phyloP scores from a whole-genome alignment of 2,888 invertebrate genomes.

The Hylaea fasciaria region DNA sequence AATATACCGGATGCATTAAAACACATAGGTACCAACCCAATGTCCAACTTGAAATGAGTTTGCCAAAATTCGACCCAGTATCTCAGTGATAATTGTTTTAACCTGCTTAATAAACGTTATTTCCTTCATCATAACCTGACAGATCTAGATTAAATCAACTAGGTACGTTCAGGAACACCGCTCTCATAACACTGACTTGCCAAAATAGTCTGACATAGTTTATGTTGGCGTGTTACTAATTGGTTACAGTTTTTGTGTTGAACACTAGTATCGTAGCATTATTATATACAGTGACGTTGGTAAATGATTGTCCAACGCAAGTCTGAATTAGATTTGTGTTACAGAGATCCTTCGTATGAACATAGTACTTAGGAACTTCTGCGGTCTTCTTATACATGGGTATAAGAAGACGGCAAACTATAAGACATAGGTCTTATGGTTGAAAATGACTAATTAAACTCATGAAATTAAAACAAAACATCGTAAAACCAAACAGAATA shows the following conservation, averaged over 20 bases:
- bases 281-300: neutral
- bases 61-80: slow-evolving; percentile 13
- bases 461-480: too few relatives aligned
- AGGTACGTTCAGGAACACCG: slow-evolving; percentile 16
- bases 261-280: neutral
- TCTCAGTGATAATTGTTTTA: slow-evolving; percentile 21
- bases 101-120: slow-evolving; percentile 20
- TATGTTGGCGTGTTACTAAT: slow-evolving; percentile 7
- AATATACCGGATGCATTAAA: too few relatives aligned
- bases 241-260: neutral
- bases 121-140: slow-evolving; percentile 21
- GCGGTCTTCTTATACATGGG: too few relatives aligned
- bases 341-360: neutral
- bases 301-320: neutral
- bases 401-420: too few relatives aligned
- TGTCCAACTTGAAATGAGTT: slow-evolving; percentile 7
- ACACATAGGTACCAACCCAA: slow-evolving; percentile 1
- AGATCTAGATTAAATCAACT: slow-evolving; percentile 38
- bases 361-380: neutral
- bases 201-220: slow-evolving; percentile 19
- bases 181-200: slow-evolving; percentile 13
- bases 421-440: too few relatives aligned
- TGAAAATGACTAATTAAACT: too few relatives aligned
- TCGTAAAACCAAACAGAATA: too few relatives aligned
- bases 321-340: neutral